phyloP scores from a whole-genome alignment of 2,113 vertebrate species.

The Sorex araneus region DNA sequence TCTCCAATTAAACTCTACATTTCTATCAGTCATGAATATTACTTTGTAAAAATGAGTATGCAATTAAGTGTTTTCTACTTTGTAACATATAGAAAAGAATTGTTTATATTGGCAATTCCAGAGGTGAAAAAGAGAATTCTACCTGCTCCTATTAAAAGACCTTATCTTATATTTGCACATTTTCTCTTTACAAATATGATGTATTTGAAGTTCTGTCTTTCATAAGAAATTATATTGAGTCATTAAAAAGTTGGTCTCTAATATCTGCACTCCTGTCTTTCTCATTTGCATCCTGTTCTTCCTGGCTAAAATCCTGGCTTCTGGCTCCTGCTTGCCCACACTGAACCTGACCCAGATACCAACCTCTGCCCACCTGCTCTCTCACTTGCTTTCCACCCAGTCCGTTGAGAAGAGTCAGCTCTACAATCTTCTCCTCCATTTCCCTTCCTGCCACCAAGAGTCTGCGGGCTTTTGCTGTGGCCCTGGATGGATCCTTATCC shows the following conservation, averaged over 20 bases:
- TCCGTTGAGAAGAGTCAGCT: too few species aligned
- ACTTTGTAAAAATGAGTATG: slow-evolving; percentile 50
- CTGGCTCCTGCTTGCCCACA: too few species aligned
- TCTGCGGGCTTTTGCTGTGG: too few species aligned
- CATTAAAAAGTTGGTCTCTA: background rate
- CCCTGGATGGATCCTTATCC: too few species aligned
- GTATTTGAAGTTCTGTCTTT: slow-evolving; percentile 3
- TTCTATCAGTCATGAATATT: background rate
- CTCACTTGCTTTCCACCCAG: too few species aligned
- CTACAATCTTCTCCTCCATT: too few species aligned
- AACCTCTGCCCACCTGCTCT: too few species aligned
- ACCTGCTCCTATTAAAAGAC: background rate
- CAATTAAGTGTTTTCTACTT: slow-evolving; percentile 38
- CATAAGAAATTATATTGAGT: background rate
- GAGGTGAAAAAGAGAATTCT: background rate
- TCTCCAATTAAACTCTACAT: slow-evolving; percentile 28
- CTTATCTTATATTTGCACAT: slow-evolving; percentile 69
- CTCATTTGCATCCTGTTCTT: background rate
- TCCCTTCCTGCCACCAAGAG: too few species aligned
- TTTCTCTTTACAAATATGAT: slow-evolving; percentile 30
- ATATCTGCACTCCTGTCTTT: background rate
- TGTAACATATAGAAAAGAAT: background rate
- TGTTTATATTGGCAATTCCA: slow-evolving; percentile 13
- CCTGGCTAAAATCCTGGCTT: too few species aligned
- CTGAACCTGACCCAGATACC: too few species aligned